These are phyloP conservation scores for Lacerta viridis DNA, from an alignment of 2,797 vertebrate genomes.

Conservation along the genomic window DNA sequence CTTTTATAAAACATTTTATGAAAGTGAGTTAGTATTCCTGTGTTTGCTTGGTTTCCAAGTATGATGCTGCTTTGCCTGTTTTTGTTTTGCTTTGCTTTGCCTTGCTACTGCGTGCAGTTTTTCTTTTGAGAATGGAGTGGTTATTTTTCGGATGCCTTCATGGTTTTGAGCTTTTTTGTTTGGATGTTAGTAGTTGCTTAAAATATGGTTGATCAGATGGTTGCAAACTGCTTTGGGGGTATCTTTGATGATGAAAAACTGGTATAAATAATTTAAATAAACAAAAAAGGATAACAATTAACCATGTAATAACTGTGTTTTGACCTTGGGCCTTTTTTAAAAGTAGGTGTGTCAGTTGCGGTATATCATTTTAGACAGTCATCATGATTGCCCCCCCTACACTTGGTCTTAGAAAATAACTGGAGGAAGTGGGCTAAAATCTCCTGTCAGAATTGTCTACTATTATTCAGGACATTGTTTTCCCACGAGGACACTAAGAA, in stretches of 20 bases:
- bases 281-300: slow-evolving; percentile 17
- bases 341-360: not conserved
- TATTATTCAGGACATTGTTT: slow-evolving; percentile 48
- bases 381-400: not conserved
- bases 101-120: not conserved
- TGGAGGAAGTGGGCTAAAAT: slow-evolving; percentile 39
- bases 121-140: not conserved
- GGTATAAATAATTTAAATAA: not conserved
- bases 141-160: not conserved
- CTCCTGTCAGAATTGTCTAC: slow-evolving; percentile 17
- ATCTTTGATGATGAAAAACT: not conserved
- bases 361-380: not conserved
- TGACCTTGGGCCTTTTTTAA: not conserved
- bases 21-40: not conserved
- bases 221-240: not conserved
- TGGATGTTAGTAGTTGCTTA: not conserved
- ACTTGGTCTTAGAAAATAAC: slow-evolving; percentile 28
- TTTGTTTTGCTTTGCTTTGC: not conserved
- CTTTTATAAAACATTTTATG: not conserved
- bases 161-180: not conserved
- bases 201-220: not conserved
- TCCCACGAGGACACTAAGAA: slow-evolving; percentile 28
- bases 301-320: not conserved
- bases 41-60: not conserved
- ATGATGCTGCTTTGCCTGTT: not conserved